A percentile compares a stretch with the other conserved stretches of the same genome.
Evolutionary conservation across 1,140 invertebrate genomes (phyloP).

Genomic region (Vollenhovia emeryi): DNA sequence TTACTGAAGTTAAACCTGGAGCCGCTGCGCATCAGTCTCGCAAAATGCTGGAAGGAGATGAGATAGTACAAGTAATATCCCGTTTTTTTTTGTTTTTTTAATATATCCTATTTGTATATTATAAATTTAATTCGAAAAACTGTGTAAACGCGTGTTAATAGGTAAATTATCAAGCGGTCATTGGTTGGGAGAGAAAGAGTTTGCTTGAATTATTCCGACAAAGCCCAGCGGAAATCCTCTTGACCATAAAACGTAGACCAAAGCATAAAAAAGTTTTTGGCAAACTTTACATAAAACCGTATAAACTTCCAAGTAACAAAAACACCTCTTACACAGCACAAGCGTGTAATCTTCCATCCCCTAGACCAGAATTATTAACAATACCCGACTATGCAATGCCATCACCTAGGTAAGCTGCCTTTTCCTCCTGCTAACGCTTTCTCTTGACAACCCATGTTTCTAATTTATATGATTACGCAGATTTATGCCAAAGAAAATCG

Average conservation of each 20-base stretch:
- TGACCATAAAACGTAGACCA: constrained; percentile 94
- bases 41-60: constrained; percentile 96
- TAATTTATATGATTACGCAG: too few species aligned
- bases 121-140: too few species aligned
- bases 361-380: constrained; percentile 88
- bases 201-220: constrained; percentile 92
- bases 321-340: constrained; percentile 87
- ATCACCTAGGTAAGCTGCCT: constrained; percentile 85
- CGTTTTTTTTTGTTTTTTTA: too few species aligned
- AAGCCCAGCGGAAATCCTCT: constrained; percentile 91
- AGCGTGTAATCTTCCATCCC: constrained; percentile 89
- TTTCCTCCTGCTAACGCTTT: neutral
- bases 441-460: too few species aligned
- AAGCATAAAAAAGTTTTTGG: constrained; percentile 93
- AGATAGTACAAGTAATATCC: constrained; percentile 92
- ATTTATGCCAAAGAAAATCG: constrained; percentile 78
- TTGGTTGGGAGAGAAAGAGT: constrained; percentile 94
- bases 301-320: constrained; percentile 91
- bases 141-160: constrained; percentile 84
- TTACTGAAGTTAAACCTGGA: constrained; percentile 94
- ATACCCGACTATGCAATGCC: constrained; percentile 88
- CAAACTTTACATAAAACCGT: constrained; percentile 93
- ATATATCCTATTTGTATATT: neutral
- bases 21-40: constrained; percentile 94
- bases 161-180: constrained; percentile 96